Conservation (phyloP, 2,113 vertebrate species). For the Hippocampus comes region DNA sequence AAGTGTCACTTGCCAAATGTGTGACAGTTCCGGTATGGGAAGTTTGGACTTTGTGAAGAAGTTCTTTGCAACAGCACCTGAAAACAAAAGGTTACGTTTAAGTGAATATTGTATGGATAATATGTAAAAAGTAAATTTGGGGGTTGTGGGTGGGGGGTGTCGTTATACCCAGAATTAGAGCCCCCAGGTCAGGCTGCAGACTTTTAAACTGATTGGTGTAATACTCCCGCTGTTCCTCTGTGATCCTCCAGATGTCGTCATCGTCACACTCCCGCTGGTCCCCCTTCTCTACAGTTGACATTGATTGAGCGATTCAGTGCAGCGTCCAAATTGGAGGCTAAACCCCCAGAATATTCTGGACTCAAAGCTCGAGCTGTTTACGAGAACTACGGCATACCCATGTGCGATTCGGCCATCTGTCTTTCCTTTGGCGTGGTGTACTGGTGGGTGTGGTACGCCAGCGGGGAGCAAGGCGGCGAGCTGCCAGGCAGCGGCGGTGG, state of each 20-base stretch:
- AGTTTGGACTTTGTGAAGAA: conserved; percentile 99
- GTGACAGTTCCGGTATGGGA: conserved; percentile 91
- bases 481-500: conserved; percentile 75
- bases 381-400: conserved; percentile 34
- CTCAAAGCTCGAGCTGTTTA: background rate
- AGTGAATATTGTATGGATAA: background rate
- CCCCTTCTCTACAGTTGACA: conserved; percentile 68
- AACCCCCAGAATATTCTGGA: no score
- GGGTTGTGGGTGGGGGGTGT: background rate
- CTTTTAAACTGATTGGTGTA: conserved; percentile 90
- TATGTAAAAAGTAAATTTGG: background rate
- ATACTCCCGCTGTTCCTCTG: conserved; percentile 91
- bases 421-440: conserved; percentile 74
- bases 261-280: conserved; percentile 75
- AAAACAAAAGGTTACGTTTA: conserved; percentile 22
- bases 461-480: conserved; percentile 82
- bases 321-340: background rate
- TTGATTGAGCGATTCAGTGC: conserved; percentile 68
- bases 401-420: conserved; percentile 65
- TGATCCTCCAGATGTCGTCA: conserved; percentile 95
- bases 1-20: conserved; percentile 84
- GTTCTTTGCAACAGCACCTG: conserved; percentile 91
- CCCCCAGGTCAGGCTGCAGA: conserved; percentile 85
- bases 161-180: conserved; percentile 84
- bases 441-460: conserved; percentile 75